These are phyloP conservation scores for Silvanus unidentatus DNA, from an alignment of 2,888 invertebrate genomes.

Conservation along the genomic window DNA sequence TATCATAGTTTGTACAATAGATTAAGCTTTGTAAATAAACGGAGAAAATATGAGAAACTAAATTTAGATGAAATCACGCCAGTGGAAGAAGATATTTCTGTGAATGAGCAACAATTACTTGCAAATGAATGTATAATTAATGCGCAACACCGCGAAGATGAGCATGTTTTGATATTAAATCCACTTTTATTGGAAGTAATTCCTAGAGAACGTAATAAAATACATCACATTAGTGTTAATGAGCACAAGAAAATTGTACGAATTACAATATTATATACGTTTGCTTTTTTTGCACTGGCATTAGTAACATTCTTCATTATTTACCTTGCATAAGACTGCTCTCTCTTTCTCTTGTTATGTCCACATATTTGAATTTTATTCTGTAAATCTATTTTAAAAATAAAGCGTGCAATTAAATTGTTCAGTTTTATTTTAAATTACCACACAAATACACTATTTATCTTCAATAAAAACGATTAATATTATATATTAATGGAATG, in stretches of 20 bases:
- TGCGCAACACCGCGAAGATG: not conserved
- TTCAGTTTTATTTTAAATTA: not conserved
- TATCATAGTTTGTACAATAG: no score
- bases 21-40: no score
- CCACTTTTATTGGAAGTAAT: slow-evolving; percentile 51
- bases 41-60: not conserved
- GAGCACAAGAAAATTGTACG: slow-evolving; percentile 50
- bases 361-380: not conserved
- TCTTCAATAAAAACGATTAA: not conserved
- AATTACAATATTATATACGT: slow-evolving; percentile 54
- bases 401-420: not conserved
- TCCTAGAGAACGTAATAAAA: slow-evolving; percentile 33
- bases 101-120: not conserved
- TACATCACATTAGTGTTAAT: slow-evolving; percentile 31
- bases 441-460: not conserved
- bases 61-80: slow-evolving; percentile 42
- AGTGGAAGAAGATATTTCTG: slow-evolving; percentile 29
- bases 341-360: not conserved
- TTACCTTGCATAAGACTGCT: slow-evolving; percentile 50
- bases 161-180: slow-evolving; percentile 19
- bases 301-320: slow-evolving; percentile 53
- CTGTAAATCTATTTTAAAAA: not conserved
- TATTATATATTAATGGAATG: not conserved
- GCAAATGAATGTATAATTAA: not conserved
- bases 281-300: slow-evolving; percentile 50